phyloP scores from a whole-genome alignment of 1,140 invertebrate species.

The Drosophila subobscura region DNA sequence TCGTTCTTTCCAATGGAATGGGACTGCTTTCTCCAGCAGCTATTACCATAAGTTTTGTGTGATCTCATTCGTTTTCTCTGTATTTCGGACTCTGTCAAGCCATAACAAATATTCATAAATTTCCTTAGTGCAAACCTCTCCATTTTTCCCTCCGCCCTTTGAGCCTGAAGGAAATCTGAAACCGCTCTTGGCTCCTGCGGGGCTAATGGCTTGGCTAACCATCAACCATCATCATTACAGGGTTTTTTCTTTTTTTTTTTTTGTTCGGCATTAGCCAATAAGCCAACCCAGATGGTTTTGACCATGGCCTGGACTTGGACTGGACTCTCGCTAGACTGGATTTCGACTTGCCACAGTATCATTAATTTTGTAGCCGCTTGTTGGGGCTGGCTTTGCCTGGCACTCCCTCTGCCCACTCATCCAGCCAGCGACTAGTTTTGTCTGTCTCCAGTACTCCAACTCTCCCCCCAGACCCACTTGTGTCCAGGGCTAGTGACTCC shows the following conservation, averaged over 20 bases:
- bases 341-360: conserved; percentile 50
- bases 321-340: conserved; percentile 28
- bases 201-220: conserved; percentile 40
- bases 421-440: conserved; percentile 46
- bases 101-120: conserved; percentile 33
- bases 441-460: not conserved
- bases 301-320: conserved; percentile 37
- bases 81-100: conserved; percentile 4
- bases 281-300: conserved; percentile 30
- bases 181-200: conserved; percentile 5
- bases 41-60: no score
- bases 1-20: no score
- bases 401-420: conserved; percentile 30
- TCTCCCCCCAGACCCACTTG: conserved; percentile 30
- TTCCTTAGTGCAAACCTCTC: conserved; percentile 17
- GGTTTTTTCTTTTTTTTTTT: conserved; percentile 12
- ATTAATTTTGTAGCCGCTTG: conserved; percentile 45
- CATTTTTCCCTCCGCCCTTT: conserved; percentile 9
- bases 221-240: conserved; percentile 53
- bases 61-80: no score
- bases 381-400: conserved; percentile 18
- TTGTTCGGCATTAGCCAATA: conserved; percentile 35
- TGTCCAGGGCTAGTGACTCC: conserved; percentile 11
- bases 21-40: no score
- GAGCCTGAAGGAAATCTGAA: conserved; percentile 1